A percentile compares a stretch with the other conserved stretches of the same genome.
Conservation (phyloP, 2,113 vertebrate genomes). For the Brachyistius frenatus region DNA sequence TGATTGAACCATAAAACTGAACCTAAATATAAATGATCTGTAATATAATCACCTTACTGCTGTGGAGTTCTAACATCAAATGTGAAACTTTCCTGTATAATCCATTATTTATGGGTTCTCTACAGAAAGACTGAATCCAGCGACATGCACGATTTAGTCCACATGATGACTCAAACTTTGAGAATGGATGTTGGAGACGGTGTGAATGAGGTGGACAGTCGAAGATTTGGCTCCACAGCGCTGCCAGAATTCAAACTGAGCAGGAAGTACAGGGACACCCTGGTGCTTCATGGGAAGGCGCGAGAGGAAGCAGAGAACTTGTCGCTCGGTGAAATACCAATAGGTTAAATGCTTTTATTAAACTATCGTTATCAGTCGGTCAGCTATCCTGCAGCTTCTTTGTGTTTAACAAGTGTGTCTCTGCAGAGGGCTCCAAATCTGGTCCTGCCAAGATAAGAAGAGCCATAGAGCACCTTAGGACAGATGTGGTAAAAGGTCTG, state of each 20-base stretch:
- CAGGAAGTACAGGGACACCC: constrained; percentile 92
- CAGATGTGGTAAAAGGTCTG: constrained; percentile 91
- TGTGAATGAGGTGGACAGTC: constrained; percentile 65
- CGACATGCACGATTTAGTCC: constrained; percentile 94
- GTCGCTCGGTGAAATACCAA: constrained; percentile 84
- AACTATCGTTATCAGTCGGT: not conserved
- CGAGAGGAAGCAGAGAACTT: constrained; percentile 83
- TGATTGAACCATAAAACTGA: not conserved
- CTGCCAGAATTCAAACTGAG: constrained; percentile 90
- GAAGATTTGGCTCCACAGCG: constrained; percentile 46
- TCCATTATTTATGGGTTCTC: constrained; percentile 15
- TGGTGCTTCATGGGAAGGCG: constrained; percentile 93
- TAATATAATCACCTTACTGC: no score
- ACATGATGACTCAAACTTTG: constrained; percentile 95
- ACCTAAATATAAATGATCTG: not conserved
- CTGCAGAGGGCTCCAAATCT: constrained; percentile 81
- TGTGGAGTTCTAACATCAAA: not conserved
- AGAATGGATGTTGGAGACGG: constrained; percentile 87
- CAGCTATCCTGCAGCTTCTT: not conserved
- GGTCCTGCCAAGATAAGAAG: constrained; percentile 92
- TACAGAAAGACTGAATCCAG: constrained; percentile 86
- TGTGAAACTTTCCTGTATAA: constrained; percentile 3
- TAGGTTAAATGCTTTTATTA: constrained; percentile 78
- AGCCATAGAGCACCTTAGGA: constrained; percentile 91
- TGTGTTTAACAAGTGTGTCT: constrained; percentile 10